Evolutionary conservation across 1,140 invertebrate genomes (phyloP).

Genomic region (Campoletis sonorensis): DNA sequence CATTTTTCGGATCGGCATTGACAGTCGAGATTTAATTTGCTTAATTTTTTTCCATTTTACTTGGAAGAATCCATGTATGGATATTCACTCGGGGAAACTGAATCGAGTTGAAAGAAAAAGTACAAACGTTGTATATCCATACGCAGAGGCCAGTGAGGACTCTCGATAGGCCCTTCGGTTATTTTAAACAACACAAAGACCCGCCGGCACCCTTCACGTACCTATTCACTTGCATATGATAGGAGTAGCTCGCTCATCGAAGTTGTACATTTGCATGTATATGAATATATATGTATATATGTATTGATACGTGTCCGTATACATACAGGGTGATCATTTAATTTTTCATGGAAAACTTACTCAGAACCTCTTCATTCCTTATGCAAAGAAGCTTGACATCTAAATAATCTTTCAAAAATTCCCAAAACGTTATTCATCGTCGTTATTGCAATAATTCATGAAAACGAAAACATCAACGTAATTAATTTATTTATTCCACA

Average conservation of each 20-base stretch:
- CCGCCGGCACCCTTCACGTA: slow-evolving; percentile 59
- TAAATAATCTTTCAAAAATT: no score
- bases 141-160: slow-evolving; percentile 50
- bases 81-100: slow-evolving; percentile 17
- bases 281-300: no score
- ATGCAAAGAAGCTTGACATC: no score
- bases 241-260: slow-evolving; percentile 16
- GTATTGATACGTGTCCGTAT: background rate
- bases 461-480: no score
- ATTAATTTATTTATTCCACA: no score
- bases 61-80: slow-evolving; percentile 14
- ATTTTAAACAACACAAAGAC: slow-evolving; percentile 76
- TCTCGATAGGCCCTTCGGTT: slow-evolving; percentile 71
- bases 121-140: slow-evolving; percentile 37
- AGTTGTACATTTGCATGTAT: background rate
- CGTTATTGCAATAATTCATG: no score
- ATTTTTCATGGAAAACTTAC: background rate
- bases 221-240: slow-evolving; percentile 43
- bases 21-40: no score
- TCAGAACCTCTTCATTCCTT: no score
- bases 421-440: no score
- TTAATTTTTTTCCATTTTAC: slow-evolving; percentile 7
- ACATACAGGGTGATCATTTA: background rate
- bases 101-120: slow-evolving; percentile 54
- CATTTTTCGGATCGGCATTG: no score